Conservation (phyloP, 2,888 invertebrate genomes). For the Yponomeuta cagnagella region DNA sequence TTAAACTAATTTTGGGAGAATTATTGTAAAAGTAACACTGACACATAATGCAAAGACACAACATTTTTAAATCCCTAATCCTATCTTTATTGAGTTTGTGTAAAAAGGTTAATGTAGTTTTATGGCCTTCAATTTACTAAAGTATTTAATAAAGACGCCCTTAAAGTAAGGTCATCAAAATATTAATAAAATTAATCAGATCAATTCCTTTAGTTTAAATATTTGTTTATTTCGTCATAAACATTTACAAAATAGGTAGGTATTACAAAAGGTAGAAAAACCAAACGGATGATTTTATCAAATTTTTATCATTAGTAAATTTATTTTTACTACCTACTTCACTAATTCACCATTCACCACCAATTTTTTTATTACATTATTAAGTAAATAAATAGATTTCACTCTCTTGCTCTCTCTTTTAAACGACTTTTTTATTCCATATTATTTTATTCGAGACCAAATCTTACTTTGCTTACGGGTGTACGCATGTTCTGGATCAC, state of each 20-base stretch:
- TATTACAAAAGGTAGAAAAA: background rate
- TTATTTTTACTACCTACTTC: slow-evolving; percentile 57
- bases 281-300: background rate
- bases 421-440: background rate
- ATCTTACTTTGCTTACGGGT: background rate
- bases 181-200: slow-evolving; percentile 12
- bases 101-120: no score
- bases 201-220: background rate
- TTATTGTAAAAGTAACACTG: no score
- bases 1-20: no score
- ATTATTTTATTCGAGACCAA: background rate
- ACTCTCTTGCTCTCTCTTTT: background rate
- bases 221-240: background rate
- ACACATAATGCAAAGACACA: no score
- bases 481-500: background rate
- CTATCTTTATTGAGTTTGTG: no score
- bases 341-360: slow-evolving; percentile 39
- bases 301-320: slow-evolving; percentile 23
- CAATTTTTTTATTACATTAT: slow-evolving; percentile 31
- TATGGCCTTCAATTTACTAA: no score
- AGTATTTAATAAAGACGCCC: background rate
- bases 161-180: no score
- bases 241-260: background rate
- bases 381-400: slow-evolving; percentile 39
- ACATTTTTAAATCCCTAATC: no score